These are phyloP conservation scores for Ammodytes marinus DNA, from an alignment of 2,113 vertebrate genomes.

Conservation along the genomic window DNA sequence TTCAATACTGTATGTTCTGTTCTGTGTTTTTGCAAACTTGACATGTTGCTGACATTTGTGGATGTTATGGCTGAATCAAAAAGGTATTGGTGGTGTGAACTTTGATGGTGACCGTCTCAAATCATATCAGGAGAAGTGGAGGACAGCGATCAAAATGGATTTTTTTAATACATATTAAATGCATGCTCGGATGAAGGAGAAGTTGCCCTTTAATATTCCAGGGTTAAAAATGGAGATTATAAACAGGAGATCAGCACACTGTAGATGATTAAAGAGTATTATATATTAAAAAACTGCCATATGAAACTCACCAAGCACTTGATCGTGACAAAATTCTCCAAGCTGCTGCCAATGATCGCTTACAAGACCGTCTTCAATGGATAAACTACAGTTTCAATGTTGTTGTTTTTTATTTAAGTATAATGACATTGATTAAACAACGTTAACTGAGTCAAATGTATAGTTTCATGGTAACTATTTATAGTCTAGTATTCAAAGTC, in stretches of 20 bases:
- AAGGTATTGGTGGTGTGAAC: background rate
- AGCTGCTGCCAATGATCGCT: background rate
- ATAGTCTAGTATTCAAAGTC: too few species aligned
- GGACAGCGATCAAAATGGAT: background rate
- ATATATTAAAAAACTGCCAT: slow-evolving; percentile 18
- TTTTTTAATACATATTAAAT: slow-evolving; percentile 24
- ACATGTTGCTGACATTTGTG: too few species aligned
- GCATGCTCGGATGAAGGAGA: slow-evolving; percentile 36
- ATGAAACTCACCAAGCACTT: slow-evolving; percentile 19
- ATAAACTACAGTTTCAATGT: too few species aligned
- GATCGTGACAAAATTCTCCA: slow-evolving; percentile 6
- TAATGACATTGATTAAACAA: too few species aligned
- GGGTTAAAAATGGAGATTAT: slow-evolving; percentile 34
- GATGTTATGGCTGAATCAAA: background rate
- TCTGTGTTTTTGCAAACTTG: too few species aligned
- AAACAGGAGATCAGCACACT: background rate
- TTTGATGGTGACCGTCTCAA: background rate
- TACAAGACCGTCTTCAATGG: background rate
- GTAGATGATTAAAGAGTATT: slow-evolving; percentile 47
- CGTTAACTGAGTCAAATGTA: too few species aligned
- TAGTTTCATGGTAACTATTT: too few species aligned
- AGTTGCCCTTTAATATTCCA: slow-evolving; percentile 50
- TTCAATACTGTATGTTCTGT: too few species aligned
- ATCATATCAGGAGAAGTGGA: slow-evolving; percentile 12
- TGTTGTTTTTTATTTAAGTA: too few species aligned